phyloP scores from a whole-genome alignment of 2,888 invertebrate genomes.

The Acleris emargana region DNA sequence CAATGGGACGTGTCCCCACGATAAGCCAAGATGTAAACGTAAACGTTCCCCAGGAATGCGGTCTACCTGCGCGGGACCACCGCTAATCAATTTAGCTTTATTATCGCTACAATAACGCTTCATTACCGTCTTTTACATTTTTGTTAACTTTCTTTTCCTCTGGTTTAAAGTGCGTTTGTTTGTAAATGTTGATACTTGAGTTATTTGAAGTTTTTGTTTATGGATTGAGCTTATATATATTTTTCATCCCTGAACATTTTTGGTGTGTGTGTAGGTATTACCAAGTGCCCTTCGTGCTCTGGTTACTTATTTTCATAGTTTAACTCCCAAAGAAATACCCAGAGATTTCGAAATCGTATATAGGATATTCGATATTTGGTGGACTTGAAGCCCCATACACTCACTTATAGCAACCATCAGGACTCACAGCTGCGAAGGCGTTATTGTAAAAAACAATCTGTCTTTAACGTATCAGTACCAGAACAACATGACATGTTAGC shows the following conservation, averaged over 20 bases:
- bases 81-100: slow-evolving; percentile 83
- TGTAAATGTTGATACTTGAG: background rate
- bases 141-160: slow-evolving; percentile 64
- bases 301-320: no score
- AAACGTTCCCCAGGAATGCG: slow-evolving; percentile 63
- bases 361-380: no score
- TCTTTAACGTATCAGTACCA: slow-evolving; percentile 7
- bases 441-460: no score
- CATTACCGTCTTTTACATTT: slow-evolving; percentile 73
- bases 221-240: no score
- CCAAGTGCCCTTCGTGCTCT: no score
- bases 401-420: no score
- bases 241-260: no score
- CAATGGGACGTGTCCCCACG: background rate
- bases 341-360: no score
- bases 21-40: slow-evolving; percentile 3
- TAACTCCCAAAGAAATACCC: no score
- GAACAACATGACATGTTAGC: slow-evolving; percentile 14
- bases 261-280: no score
- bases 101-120: slow-evolving; percentile 80
- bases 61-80: slow-evolving; percentile 79
- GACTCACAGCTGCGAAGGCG: no score
- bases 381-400: no score
- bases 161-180: slow-evolving; percentile 15
- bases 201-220: background rate